phyloP scores from a whole-genome alignment of 2,797 vertebrate genomes.

The Chlorospingus flavigularis region DNA sequence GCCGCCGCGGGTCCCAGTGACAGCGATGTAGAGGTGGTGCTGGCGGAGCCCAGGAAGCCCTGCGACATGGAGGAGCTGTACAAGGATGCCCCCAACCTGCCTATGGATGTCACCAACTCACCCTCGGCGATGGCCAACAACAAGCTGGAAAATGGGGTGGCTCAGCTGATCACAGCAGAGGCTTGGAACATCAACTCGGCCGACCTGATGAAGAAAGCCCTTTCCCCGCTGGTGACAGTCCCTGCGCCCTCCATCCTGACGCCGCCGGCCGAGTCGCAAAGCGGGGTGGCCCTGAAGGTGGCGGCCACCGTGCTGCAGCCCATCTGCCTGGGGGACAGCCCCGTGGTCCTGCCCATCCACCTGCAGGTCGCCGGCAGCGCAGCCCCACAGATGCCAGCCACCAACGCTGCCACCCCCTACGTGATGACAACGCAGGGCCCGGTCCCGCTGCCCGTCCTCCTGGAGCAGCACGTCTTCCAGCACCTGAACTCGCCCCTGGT shows the following conservation, averaged over 20 bases:
- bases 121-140: conserved; percentile 79
- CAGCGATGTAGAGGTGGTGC: conserved; percentile 61
- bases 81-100: conserved; percentile 78
- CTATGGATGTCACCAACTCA: conserved; percentile 77
- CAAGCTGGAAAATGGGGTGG: conserved; percentile 84
- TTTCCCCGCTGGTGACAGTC: conserved; percentile 78
- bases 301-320: conserved; percentile 90
- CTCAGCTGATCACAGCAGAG: conserved; percentile 80
- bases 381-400: conserved; percentile 82
- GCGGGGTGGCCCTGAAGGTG: conserved; percentile 90
- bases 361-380: conserved; percentile 87
- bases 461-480: conserved; percentile 95
- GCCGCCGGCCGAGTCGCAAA: conserved; percentile 81
- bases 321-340: conserved; percentile 92
- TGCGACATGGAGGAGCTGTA: conserved; percentile 84
- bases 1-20: conserved; percentile 52
- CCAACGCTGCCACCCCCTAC: conserved; percentile 83
- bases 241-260: conserved; percentile 81
- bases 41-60: not conserved
- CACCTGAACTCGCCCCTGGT: conserved; percentile 88
- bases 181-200: conserved; percentile 83
- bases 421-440: conserved; percentile 91
- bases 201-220: conserved; percentile 85
- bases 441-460: conserved; percentile 87
- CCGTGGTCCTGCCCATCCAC: conserved; percentile 90